phyloP scores from a whole-genome alignment of 2,113 vertebrate genomes.

The Elephas maximus region DNA sequence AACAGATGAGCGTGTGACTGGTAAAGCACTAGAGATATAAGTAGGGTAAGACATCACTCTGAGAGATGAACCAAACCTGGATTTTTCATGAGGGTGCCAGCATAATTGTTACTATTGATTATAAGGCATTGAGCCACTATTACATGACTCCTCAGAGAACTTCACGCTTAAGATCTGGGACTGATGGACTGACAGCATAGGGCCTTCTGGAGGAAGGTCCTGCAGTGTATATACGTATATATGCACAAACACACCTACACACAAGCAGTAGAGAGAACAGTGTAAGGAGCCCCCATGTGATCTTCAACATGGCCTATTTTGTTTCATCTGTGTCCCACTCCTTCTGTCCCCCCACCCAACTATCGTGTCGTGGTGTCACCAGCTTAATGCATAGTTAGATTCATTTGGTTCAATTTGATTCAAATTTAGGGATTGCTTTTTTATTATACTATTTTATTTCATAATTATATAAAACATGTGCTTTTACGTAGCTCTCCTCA shows the following conservation, averaged over 20 bases:
- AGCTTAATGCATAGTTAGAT: not conserved
- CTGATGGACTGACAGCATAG: rapidly evolving
- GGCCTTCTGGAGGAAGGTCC: not conserved
- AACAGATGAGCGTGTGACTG: rapidly evolving
- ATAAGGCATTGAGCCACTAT: not conserved
- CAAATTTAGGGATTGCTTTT: not conserved
- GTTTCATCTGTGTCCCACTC: rapidly evolving
- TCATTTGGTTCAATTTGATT: not conserved
- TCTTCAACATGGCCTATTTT: not conserved
- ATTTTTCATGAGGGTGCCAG: not conserved
- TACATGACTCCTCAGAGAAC: rapidly evolving
- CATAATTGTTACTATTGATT: no score
- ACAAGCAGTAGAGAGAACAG: not conserved
- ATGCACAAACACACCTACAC: not conserved
- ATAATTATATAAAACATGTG: rapidly evolving
- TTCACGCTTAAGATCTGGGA: rapidly evolving
- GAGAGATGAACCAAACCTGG: not conserved
- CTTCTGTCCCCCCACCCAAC: no score
- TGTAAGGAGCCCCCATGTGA: not conserved
- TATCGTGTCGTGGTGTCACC: not conserved
- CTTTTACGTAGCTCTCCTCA: rapidly evolving
- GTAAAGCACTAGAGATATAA: no score
- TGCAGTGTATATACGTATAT: not conserved
- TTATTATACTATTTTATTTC: not conserved
- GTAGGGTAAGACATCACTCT: not conserved